Evolutionary conservation across 2,113 vertebrate genomes (phyloP).

Genomic region (Phainopepla nitens): DNA sequence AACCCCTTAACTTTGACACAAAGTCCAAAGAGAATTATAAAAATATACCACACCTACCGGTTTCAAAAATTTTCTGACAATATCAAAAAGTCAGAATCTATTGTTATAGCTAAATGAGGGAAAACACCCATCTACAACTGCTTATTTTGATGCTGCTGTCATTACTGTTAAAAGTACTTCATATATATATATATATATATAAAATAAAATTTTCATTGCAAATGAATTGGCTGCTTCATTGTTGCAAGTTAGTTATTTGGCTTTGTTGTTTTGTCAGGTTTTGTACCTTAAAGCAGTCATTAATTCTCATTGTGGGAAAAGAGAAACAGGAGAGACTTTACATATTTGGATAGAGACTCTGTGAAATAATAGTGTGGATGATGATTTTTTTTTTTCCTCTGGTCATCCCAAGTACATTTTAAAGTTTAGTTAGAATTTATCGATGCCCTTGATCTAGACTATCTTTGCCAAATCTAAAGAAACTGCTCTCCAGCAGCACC

Average conservation of each 20-base stretch:
- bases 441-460: not conserved
- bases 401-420: not conserved
- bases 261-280: not conserved
- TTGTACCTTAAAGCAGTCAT: not conserved
- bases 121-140: not conserved
- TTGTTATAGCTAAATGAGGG: not conserved
- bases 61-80: not conserved
- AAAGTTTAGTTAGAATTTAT: not conserved
- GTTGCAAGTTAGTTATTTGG: not conserved
- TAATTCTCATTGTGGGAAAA: not conserved
- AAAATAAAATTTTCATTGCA: not conserved
- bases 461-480: not conserved
- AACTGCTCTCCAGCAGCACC: not conserved
- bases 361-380: not conserved
- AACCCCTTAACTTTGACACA: not conserved
- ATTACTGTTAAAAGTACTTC: not conserved
- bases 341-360: not conserved
- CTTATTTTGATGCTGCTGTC: not conserved
- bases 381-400: not conserved
- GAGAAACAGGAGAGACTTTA: not conserved
- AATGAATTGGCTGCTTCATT: not conserved
- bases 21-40: not conserved
- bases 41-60: not conserved
- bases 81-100: not conserved
- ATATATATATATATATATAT: fast-evolving